Percentiles rank a stretch among this genome's conserved stretches.
phyloP scores from a whole-genome alignment of 2,797 vertebrate genomes.

The Brachyrhaphis roseni region DNA sequence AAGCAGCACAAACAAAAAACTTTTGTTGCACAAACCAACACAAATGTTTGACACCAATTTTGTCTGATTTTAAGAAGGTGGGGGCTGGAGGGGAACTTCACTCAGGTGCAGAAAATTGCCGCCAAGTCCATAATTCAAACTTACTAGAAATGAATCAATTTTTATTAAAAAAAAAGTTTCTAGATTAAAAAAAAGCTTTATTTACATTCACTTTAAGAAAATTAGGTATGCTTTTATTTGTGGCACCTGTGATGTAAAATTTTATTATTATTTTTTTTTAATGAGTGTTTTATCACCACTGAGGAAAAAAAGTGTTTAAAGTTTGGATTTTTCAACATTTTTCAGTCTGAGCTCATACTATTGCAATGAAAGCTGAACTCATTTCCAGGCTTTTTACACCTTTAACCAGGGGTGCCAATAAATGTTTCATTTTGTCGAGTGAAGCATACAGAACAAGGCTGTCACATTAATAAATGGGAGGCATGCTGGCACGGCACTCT shows the following conservation, averaged over 20 bases:
- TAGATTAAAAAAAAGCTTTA: neutral
- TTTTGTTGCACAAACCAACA: too few relatives aligned
- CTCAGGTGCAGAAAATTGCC: too few relatives aligned
- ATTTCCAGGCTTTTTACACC: neutral
- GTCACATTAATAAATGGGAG: neutral
- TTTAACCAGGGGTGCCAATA: neutral
- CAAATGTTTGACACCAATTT: too few relatives aligned
- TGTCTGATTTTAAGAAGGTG: too few relatives aligned
- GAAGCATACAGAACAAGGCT: neutral
- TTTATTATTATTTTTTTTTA: too few relatives aligned
- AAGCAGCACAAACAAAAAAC: too few relatives aligned
- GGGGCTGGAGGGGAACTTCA: neutral
- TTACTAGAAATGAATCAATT: neutral
- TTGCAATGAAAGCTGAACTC: neutral
- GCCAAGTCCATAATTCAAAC: neutral
- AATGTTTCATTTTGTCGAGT: neutral
- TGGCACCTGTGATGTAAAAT: neutral
- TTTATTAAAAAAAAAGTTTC: neutral
- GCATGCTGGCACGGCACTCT: neutral
- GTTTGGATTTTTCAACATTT: neutral
- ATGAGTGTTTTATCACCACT: neutral
- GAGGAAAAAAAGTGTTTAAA: neutral
- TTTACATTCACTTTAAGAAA: neutral
- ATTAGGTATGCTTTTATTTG: neutral
- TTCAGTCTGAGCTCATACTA: neutral